phyloP scores from a whole-genome alignment of 2,797 vertebrate genomes.

The Furcifer pardalis region DNA sequence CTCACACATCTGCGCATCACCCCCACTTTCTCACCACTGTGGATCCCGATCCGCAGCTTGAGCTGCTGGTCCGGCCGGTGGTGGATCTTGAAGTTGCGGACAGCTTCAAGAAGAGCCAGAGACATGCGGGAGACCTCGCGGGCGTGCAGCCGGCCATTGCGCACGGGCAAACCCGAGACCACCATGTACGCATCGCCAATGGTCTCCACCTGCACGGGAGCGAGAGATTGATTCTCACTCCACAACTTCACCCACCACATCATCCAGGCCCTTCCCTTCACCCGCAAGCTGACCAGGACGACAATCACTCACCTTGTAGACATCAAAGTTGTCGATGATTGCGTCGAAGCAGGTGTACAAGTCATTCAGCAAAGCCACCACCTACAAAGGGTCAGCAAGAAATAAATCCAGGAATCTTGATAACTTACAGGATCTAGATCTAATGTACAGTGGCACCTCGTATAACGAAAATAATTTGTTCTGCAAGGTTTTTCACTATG shows the following conservation, averaged over 20 bases:
- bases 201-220: conserved; percentile 84
- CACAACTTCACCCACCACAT: too few relatives aligned
- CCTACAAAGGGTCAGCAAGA: conserved; percentile 69
- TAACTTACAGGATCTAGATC: neutral
- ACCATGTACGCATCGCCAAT: conserved; percentile 96
- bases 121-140: conserved; percentile 90
- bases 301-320: conserved; percentile 87
- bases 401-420: neutral
- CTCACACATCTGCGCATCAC: neutral
- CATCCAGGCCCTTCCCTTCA: too few relatives aligned
- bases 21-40: conserved; percentile 82
- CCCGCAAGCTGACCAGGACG: fast-evolving
- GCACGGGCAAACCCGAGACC: conserved; percentile 88
- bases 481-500: too few relatives aligned
- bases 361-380: conserved; percentile 93
- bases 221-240: too few relatives aligned
- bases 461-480: too few relatives aligned
- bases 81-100: conserved; percentile 87
- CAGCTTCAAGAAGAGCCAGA: conserved; percentile 85
- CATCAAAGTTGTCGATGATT: conserved; percentile 97
- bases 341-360: conserved; percentile 97
- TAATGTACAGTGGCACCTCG: too few relatives aligned
- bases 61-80: conserved; percentile 88
- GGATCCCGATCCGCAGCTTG: conserved; percentile 88
- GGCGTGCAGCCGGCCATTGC: conserved; percentile 88